Conservation (phyloP, 2,797 vertebrate genomes). For the Hipposideros larvatus region DNA sequence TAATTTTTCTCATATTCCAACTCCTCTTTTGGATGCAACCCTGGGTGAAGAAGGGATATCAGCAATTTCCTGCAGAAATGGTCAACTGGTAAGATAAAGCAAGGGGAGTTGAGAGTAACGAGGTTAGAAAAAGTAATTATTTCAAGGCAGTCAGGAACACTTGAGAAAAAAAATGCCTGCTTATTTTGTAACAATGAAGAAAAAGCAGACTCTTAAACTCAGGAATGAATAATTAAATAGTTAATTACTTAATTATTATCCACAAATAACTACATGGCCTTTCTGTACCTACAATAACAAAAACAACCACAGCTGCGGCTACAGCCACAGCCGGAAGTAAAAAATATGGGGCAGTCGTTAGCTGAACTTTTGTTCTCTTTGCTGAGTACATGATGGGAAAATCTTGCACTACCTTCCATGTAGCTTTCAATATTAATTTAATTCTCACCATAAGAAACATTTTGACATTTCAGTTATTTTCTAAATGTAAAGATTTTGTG, state of each 20-base stretch:
- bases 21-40: not conserved
- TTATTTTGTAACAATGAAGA: not conserved
- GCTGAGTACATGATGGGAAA: not conserved
- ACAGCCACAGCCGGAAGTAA: not conserved
- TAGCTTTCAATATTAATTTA: not conserved
- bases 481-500: not conserved
- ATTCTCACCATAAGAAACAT: not conserved
- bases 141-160: not conserved
- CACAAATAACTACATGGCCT: not conserved
- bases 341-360: not conserved
- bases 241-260: not conserved
- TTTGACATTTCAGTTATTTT: not conserved
- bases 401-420: not conserved
- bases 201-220: not conserved
- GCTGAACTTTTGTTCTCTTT: not conserved
- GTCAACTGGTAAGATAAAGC: conserved; percentile 26
- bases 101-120: not conserved
- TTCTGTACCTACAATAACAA: not conserved
- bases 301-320: not conserved
- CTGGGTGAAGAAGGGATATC: not conserved
- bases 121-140: not conserved
- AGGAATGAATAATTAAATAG: not conserved
- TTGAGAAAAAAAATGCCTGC: not conserved
- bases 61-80: not conserved
- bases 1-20: not conserved